Percentiles rank a stretch among this genome's conserved stretches.
phyloP scores from a whole-genome alignment of 1,140 invertebrate species.

The Cylas formicarius region DNA sequence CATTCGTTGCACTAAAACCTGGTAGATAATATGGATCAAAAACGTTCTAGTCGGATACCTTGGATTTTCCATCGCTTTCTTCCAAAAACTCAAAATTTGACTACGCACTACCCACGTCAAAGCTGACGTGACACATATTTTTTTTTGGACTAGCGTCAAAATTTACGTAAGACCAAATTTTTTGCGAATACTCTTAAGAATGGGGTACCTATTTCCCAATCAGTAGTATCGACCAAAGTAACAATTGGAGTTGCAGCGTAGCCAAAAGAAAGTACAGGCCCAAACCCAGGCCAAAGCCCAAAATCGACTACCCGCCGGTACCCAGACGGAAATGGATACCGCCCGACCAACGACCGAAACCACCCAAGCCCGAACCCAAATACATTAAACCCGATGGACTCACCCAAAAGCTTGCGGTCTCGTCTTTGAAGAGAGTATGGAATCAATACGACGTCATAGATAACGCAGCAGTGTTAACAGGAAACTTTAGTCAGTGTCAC shows the following conservation, averaged over 20 bases:
- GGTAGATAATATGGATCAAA: too few species aligned
- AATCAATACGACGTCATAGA: conserved; percentile 25
- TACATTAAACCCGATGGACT: conserved; percentile 30
- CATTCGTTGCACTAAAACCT: too few species aligned
- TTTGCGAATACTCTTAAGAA: too few species aligned
- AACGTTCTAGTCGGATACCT: not conserved
- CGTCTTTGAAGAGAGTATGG: conserved; percentile 32
- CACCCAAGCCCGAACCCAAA: conserved; percentile 16
- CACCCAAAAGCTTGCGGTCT: conserved; percentile 28
- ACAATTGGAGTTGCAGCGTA: conserved; percentile 3
- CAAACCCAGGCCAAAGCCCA: conserved; percentile 15
- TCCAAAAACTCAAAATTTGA: too few species aligned
- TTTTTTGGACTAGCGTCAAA: too few species aligned
- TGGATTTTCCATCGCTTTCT: conserved; percentile 1
- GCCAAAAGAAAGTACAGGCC: conserved; percentile 11
- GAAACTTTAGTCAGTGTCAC: conserved; percentile 29
- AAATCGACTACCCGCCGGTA: conserved; percentile 35
- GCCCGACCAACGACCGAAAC: conserved; percentile 29
- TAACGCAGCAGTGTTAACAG: conserved; percentile 21
- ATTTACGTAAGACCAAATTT: too few species aligned
- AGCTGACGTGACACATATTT: too few species aligned
- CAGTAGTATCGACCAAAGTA: too few species aligned
- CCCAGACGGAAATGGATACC: conserved; percentile 36
- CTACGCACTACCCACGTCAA: too few species aligned
- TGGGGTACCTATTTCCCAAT: too few species aligned